A percentile compares a stretch with the other conserved stretches of the same genome.
These are phyloP conservation scores for Oplegnathus fasciatus DNA, from an alignment of 2,113 vertebrate species.

Conservation along the genomic window DNA sequence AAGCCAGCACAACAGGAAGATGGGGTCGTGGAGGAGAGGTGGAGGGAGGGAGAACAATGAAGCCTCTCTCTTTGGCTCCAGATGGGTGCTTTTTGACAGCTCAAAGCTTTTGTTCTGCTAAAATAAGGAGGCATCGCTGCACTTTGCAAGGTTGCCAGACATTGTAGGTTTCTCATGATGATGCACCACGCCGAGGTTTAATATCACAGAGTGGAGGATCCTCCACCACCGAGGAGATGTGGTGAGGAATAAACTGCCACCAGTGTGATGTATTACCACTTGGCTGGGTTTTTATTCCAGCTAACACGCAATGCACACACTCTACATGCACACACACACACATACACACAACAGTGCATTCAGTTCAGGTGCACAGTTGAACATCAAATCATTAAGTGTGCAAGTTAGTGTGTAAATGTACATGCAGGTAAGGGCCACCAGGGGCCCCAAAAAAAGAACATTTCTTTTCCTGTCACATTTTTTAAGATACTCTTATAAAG, in stretches of 20 bases:
- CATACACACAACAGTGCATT: not conserved
- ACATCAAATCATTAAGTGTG: not conserved
- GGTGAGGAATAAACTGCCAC: constrained; percentile 33
- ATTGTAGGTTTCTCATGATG: constrained; percentile 51
- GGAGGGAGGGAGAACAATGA: constrained; percentile 73
- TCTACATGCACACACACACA: not conserved
- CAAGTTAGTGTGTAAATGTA: not conserved
- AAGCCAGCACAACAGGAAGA: constrained; percentile 75
- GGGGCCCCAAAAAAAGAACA: not conserved
- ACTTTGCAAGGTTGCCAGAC: constrained; percentile 70
- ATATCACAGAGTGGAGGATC: constrained; percentile 34
- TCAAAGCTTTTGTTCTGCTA: constrained; percentile 66
- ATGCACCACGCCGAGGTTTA: constrained; percentile 34
- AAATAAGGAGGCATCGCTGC: constrained; percentile 52
- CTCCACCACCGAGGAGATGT: constrained; percentile 44
- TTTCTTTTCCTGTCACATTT: no score
- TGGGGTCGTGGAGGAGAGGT: constrained; percentile 65
- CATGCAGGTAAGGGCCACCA: not conserved
- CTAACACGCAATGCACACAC: constrained; percentile 4
- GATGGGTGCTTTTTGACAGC: constrained; percentile 72
- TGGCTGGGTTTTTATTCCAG: constrained; percentile 3
- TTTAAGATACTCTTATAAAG: not conserved
- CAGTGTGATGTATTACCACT: constrained; percentile 25
- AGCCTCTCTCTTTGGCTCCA: constrained; percentile 67
- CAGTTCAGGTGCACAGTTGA: not conserved